phyloP scores from a whole-genome alignment of 2,888 invertebrate genomes.

The Agrochola lychnidis region DNA sequence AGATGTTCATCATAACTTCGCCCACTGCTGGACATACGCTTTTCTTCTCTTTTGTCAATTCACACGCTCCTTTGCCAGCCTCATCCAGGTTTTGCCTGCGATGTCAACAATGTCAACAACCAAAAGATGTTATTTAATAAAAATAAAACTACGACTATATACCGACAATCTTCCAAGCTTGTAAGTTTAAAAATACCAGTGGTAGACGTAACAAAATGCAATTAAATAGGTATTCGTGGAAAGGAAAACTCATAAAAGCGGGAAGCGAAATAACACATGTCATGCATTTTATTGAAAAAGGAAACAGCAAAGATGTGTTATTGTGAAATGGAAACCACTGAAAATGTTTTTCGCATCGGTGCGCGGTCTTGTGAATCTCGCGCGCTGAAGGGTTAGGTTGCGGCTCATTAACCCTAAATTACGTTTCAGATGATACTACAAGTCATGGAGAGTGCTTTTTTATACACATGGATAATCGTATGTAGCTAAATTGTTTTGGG shows the following conservation, averaged over 20 bases:
- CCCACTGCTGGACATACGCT: too few relatives aligned
- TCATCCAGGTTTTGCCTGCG: too few relatives aligned
- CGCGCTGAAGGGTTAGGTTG: slow-evolving; percentile 28
- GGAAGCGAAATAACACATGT: slow-evolving; percentile 29
- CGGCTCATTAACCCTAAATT: slow-evolving; percentile 48
- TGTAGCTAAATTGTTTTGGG: neutral
- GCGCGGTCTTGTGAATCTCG: slow-evolving; percentile 12
- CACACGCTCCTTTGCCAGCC: too few relatives aligned
- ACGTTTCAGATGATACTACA: slow-evolving; percentile 47
- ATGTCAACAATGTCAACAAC: too few relatives aligned
- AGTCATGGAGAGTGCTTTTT: slow-evolving; percentile 32
- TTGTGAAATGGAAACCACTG: slow-evolving; percentile 24
- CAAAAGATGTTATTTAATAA: neutral
- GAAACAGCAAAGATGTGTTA: slow-evolving; percentile 11
- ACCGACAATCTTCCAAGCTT: too few relatives aligned
- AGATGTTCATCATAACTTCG: too few relatives aligned
- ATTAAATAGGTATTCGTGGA: neutral
- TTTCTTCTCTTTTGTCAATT: too few relatives aligned
- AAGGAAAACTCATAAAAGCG: slow-evolving; percentile 25
- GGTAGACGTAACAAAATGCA: neutral
- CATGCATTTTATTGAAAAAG: slow-evolving; percentile 44
- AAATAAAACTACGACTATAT: neutral
- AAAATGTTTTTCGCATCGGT: slow-evolving; percentile 11
- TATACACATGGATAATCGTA: slow-evolving; percentile 1
- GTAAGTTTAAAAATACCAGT: slow-evolving; percentile 6